Conservation (phyloP, 23 tunicate genomes). For the Clavelina lepadiformis region DNA sequence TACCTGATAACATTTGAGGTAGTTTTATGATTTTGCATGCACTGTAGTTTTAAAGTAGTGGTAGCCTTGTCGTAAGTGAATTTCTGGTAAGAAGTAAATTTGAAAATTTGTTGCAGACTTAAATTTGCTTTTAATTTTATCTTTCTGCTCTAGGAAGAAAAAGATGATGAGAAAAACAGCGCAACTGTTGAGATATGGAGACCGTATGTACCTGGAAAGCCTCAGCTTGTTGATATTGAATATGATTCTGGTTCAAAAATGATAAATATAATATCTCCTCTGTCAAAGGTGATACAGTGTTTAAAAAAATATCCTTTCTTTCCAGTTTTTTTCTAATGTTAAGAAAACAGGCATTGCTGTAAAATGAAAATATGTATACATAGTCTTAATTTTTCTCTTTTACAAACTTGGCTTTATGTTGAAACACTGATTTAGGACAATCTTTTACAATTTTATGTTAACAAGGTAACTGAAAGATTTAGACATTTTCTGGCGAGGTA, state of each 20-base stretch:
- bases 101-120: not conserved
- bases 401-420: too few species aligned
- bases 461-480: conserved; percentile 65
- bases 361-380: too few species aligned
- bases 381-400: too few species aligned
- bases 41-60: too few species aligned
- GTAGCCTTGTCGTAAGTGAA: too few species aligned
- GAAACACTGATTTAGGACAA: too few species aligned
- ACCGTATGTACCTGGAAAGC: conserved; percentile 37
- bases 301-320: too few species aligned
- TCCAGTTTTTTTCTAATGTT: too few species aligned
- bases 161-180: conserved; percentile 9
- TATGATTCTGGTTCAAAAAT: conserved; percentile 23
- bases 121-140: not conserved
- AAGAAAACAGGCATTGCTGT: too few species aligned
- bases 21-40: too few species aligned
- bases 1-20: too few species aligned
- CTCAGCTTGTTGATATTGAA: conserved; percentile 40
- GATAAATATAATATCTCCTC: conserved; percentile 58
- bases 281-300: conserved; percentile 55
- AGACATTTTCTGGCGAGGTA: conserved; percentile 41
- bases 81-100: not conserved
- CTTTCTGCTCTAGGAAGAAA: not conserved
- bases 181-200: conserved; percentile 33
- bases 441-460: too few species aligned